Evolutionary conservation across 1,140 invertebrate genomes (phyloP).

Genomic region (Mycetomoellerius zeteki): DNA sequence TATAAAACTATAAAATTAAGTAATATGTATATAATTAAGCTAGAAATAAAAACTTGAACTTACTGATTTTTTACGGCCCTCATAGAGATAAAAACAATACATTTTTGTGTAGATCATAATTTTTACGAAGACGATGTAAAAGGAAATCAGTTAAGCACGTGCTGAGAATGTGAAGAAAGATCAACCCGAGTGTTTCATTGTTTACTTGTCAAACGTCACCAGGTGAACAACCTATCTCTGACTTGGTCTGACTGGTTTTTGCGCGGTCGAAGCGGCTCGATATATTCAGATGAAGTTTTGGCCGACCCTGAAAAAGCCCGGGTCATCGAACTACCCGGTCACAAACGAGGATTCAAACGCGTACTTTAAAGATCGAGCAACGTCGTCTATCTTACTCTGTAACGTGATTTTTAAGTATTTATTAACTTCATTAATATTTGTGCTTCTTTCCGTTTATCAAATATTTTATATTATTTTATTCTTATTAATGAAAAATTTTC

Average conservation of each 20-base stretch:
- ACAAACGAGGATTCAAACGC: background rate
- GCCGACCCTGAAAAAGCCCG: slow-evolving; percentile 64
- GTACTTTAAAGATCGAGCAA: slow-evolving; percentile 37
- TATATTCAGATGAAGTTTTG: slow-evolving; percentile 74
- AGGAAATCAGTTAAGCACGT: slow-evolving; percentile 32
- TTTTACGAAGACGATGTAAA: slow-evolving; percentile 29
- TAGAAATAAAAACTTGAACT: background rate
- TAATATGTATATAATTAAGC: background rate
- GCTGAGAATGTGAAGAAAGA: slow-evolving; percentile 46
- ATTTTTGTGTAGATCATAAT: background rate
- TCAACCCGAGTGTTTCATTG: slow-evolving; percentile 42
- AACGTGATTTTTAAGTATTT: background rate
- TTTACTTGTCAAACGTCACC: slow-evolving; percentile 59
- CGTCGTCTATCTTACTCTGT: background rate
- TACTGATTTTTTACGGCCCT: background rate
- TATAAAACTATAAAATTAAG: background rate
- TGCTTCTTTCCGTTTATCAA: background rate
- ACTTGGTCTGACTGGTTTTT: slow-evolving; percentile 67
- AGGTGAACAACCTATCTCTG: slow-evolving; percentile 47
- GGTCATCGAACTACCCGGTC: slow-evolving; percentile 70
- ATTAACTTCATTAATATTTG: background rate
- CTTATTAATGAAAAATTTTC: background rate
- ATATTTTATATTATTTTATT: background rate
- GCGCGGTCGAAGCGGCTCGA: slow-evolving; percentile 48
- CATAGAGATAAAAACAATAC: too few species aligned